phyloP scores from a whole-genome alignment of 2,888 invertebrate species.

The Amphimallon solstitiale region DNA sequence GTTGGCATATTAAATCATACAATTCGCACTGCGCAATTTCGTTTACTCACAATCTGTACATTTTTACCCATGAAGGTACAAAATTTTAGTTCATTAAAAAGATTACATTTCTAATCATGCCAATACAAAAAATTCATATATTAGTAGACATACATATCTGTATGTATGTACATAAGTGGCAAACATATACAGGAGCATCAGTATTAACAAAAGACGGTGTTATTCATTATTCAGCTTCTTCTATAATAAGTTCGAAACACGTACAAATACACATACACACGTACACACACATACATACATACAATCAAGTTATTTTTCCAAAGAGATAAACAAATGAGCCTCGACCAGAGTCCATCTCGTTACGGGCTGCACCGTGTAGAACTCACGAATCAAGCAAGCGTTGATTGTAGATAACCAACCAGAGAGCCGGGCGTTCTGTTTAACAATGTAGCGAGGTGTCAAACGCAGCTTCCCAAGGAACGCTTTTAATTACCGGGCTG shows the following conservation, averaged over 20 bases:
- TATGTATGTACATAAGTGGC: no score
- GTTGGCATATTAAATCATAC: no score
- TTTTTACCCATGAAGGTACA: no score
- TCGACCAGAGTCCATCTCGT: slow-evolving; percentile 30
- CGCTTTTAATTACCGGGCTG: slow-evolving; percentile 63
- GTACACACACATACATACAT: background rate
- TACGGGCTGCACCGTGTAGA: slow-evolving; percentile 53
- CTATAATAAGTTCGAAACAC: slow-evolving; percentile 59
- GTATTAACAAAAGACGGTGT: slow-evolving; percentile 55
- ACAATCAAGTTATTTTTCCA: background rate
- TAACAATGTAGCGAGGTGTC: slow-evolving; percentile 64
- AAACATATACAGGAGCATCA: no score
- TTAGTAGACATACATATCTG: no score
- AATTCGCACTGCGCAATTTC: no score
- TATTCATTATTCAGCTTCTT: slow-evolving; percentile 57
- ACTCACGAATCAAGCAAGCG: slow-evolving; percentile 57
- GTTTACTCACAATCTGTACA: no score
- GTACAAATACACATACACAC: slow-evolving; percentile 18
- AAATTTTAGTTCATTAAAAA: no score
- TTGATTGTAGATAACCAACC: slow-evolving; percentile 33
- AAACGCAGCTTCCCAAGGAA: slow-evolving; percentile 61
- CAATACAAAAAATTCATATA: no score
- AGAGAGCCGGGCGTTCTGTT: slow-evolving; percentile 52
- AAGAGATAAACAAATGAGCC: slow-evolving; percentile 62
- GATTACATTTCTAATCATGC: no score